A percentile compares a stretch with the other conserved stretches of the same genome.
Evolutionary conservation across 2,113 vertebrate genomes (phyloP).

Genomic region (Anoplopoma fimbria): DNA sequence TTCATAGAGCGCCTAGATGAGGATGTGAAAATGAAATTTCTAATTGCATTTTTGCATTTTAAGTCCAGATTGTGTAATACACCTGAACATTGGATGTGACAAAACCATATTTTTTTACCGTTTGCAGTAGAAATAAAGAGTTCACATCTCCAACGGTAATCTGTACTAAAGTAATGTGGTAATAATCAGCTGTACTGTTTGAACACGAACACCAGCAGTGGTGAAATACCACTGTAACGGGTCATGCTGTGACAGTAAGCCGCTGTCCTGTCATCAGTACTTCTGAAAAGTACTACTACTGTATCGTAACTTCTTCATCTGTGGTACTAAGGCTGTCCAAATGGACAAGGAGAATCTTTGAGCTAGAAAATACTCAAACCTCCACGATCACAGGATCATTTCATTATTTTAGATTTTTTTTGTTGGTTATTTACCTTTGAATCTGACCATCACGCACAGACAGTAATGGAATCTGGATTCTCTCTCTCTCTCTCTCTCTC

Average conservation of each 20-base stretch:
- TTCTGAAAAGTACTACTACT: background rate
- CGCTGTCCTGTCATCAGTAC: background rate
- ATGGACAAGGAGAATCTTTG: background rate
- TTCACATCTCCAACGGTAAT: too few relatives aligned
- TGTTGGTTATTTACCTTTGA: background rate
- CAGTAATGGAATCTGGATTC: conserved; percentile 6
- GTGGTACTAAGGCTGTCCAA: background rate
- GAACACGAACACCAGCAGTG: too few relatives aligned
- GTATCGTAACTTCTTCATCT: background rate
- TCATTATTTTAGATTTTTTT: background rate
- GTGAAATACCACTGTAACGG: too few relatives aligned
- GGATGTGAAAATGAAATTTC: too few relatives aligned
- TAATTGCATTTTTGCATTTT: too few relatives aligned
- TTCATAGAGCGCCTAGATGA: too few relatives aligned
- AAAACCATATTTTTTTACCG: too few relatives aligned
- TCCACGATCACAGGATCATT: background rate
- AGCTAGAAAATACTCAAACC: background rate
- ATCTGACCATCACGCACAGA: background rate
- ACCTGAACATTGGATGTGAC: too few relatives aligned
- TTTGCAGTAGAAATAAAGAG: too few relatives aligned
- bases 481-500: background rate
- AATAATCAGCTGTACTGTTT: too few relatives aligned
- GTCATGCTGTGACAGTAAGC: background rate
- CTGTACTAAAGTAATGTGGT: too few relatives aligned
- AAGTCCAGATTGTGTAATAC: too few relatives aligned